phyloP scores from a whole-genome alignment of 2,113 vertebrate species.

The Sander vitreus region DNA sequence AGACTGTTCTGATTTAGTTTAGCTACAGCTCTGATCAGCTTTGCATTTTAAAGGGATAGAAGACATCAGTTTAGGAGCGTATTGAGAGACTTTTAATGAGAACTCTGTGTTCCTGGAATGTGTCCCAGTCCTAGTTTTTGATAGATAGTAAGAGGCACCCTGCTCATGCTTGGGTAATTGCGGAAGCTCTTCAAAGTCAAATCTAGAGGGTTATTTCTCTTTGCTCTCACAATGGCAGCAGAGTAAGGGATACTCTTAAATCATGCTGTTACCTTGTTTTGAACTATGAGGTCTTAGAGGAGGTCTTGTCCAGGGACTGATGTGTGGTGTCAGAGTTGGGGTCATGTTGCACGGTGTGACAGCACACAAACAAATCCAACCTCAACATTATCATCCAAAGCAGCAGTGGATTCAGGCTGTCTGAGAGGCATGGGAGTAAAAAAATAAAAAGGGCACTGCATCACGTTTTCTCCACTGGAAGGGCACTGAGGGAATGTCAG shows the following conservation, averaged over 20 bases:
- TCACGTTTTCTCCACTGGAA: too few relatives aligned
- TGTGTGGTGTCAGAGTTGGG: constrained; percentile 11
- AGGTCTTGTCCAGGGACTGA: constrained; percentile 12
- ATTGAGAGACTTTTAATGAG: constrained; percentile 4
- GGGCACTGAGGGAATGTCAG: background rate
- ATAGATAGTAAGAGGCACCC: background rate
- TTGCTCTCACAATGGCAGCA: background rate
- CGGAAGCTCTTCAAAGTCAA: background rate
- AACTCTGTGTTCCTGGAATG: background rate
- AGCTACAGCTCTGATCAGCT: background rate
- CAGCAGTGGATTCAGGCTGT: too few relatives aligned
- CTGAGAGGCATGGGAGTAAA: too few relatives aligned
- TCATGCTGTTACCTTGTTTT: constrained; percentile 20
- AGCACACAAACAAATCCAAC: constrained; percentile 5
- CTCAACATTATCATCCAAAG: background rate
- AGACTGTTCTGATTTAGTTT: background rate
- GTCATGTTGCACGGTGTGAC: constrained; percentile 12
- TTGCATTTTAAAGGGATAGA: background rate
- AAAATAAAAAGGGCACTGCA: too few relatives aligned
- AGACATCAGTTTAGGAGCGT: background rate
- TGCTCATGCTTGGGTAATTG: background rate
- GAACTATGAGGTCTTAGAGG: background rate
- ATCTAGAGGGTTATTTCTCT: background rate
- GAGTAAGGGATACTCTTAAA: constrained; percentile 5
- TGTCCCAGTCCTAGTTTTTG: background rate